phyloP scores from a whole-genome alignment of 2,888 invertebrate genomes.

The Acrobasis consociella region DNA sequence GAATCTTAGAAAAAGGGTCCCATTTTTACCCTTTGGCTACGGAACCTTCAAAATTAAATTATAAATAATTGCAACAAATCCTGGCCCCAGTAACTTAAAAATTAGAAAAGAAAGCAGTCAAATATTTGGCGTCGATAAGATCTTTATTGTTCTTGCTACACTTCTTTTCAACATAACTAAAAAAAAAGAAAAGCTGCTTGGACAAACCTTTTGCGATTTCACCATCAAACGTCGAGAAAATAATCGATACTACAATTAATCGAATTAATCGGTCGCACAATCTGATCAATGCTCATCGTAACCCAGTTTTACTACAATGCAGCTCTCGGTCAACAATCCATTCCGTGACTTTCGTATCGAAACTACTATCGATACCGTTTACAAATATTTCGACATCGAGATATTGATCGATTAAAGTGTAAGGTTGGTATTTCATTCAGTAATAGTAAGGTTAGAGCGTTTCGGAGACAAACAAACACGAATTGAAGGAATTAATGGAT shows the following conservation, averaged over 20 bases:
- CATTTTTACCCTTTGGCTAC: no score
- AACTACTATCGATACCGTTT: conserved; percentile 64
- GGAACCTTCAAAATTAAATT: no score
- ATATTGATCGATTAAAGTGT: conserved; percentile 56
- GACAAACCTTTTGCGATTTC: conserved; percentile 11
- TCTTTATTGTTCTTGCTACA: conserved; percentile 8
- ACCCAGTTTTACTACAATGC: conserved; percentile 55
- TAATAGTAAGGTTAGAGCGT: not conserved
- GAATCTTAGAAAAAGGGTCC: no score
- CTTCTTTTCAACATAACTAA: conserved; percentile 1
- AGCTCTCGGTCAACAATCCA: conserved; percentile 46
- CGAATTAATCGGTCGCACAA: conserved; percentile 35
- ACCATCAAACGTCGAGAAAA: conserved; percentile 11
- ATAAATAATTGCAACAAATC: no score
- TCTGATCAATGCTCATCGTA: conserved; percentile 48
- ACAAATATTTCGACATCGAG: conserved; percentile 78
- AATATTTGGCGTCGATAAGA: conserved; percentile 1
- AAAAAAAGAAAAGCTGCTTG: not conserved
- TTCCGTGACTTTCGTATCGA: conserved; percentile 60
- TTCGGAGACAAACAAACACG: not conserved
- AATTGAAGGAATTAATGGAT: not conserved
- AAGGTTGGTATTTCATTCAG: conserved; percentile 20
- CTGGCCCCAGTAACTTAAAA: not conserved
- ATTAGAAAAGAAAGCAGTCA: conserved; percentile 6
- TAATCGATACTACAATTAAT: conserved; percentile 31